Percentiles rank a stretch among this genome's conserved stretches.
phyloP scores from a whole-genome alignment of 2,113 vertebrate species.

The Platichthys stellatus region DNA sequence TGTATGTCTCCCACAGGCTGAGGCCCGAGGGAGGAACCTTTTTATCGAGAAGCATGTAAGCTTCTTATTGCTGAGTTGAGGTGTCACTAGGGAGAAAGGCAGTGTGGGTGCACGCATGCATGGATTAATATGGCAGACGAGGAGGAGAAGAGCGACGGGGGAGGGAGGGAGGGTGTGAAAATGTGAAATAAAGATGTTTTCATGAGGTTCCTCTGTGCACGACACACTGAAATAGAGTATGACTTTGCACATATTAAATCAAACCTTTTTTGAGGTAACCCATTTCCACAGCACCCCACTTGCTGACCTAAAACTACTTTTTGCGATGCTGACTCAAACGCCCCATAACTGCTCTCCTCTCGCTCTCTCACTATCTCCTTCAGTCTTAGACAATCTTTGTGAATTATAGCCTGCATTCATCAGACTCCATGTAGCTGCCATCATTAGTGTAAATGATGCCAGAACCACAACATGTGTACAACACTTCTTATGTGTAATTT shows the following conservation, averaged over 20 bases:
- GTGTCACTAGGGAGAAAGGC: conserved; percentile 34
- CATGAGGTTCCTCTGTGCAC: conserved; percentile 9
- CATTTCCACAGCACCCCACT: conserved; percentile 32
- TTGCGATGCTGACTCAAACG: conserved; percentile 50
- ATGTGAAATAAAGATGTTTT: background rate
- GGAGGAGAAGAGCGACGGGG: background rate
- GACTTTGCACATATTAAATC: conserved; percentile 44
- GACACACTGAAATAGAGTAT: conserved; percentile 8
- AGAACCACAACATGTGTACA: background rate
- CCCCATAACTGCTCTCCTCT: background rate
- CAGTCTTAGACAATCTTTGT: conserved; percentile 14
- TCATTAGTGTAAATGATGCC: background rate
- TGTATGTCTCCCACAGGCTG: conserved; percentile 8
- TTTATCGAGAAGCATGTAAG: conserved; percentile 11
- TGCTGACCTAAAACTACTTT: conserved; percentile 54
- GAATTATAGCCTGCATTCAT: background rate
- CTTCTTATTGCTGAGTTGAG: conserved; percentile 29
- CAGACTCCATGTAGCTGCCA: background rate
- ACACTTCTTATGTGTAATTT: background rate
- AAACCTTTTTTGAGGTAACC: conserved; percentile 46
- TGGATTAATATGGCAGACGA: conserved; percentile 45
- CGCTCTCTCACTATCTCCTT: background rate
- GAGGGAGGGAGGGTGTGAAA: background rate
- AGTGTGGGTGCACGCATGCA: conserved; percentile 26
- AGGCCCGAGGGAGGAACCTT: conserved; percentile 3